Evolutionary conservation across 2,888 invertebrate species (phyloP).

Genomic region (Isoperla grammatica): DNA sequence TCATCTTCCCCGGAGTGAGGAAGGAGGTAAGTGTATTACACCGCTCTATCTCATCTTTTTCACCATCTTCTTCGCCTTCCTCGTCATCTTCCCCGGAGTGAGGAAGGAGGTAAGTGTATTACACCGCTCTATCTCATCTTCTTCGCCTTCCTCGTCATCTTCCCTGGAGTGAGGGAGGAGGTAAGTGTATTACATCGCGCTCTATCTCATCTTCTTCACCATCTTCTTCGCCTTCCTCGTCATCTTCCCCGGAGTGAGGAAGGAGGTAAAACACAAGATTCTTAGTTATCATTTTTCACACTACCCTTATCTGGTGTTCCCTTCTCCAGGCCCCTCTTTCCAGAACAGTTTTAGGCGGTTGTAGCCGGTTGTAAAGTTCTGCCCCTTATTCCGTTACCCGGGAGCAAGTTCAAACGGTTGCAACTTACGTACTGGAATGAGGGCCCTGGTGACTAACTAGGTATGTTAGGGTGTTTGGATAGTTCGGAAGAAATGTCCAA

Average conservation of each 20-base stretch:
- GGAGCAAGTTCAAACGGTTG: no score
- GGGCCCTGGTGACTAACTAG: no score
- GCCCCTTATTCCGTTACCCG: no score
- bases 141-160: constrained; percentile 90
- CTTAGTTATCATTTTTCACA: no score
- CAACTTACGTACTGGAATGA: no score
- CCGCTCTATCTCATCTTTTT: constrained; percentile 78
- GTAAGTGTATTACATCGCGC: constrained; percentile 57
- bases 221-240: constrained; percentile 89
- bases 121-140: constrained; percentile 70
- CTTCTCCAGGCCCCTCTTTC: no score
- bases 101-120: constrained; percentile 89
- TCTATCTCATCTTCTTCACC: constrained; percentile 82
- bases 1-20: constrained; percentile 95
- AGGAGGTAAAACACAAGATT: no score
- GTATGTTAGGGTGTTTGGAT: no score
- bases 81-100: constrained; percentile 95
- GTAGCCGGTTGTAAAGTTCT: no score
- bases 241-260: constrained; percentile 94
- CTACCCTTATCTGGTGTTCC: no score
- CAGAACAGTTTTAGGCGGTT: no score
- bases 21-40: constrained; percentile 69
- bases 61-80: constrained; percentile 87
- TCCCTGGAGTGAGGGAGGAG: constrained; percentile 96
- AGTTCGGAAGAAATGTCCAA: no score